Evolutionary conservation across 2,888 invertebrate species (phyloP), one percentile per base, ranked within the genome.

Genomic region (Camponotus fellah): DNA sequence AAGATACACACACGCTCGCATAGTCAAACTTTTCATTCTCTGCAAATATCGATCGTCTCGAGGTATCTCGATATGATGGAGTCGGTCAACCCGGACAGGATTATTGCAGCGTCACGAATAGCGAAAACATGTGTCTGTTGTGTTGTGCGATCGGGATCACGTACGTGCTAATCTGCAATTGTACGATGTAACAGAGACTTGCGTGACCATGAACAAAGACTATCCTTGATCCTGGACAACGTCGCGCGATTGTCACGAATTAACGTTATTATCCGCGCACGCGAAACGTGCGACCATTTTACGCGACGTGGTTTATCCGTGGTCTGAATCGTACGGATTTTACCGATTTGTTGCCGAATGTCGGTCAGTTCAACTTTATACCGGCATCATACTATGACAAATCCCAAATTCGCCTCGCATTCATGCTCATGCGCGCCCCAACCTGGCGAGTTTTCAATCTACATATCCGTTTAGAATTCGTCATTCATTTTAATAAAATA

Each of bases 181-280:
- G 46, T 3, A 0, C 62, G 12, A 66, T 77, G 75, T 82, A 79
- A 84, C 64, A 17, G 9, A 71, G 10, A 64, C 37, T 83, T 76
- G 76, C 80, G 77, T 74, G 83, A 80, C 68, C 66, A 32, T 34
- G 81, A 72, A 88, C 85, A 86, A 87, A 84, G 75, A 65, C 40
- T 53, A 49, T 34, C 60, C 83, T 77, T 82, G 82, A 89, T 87
- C 84, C 81, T 79, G 66, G 65, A 34, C 75, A 68, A 53, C 62
- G 56, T 75, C 72, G 26, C 65, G 46, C 64, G 88, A 86, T 86
- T 85, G 89, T 89, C 83, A 85, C 85, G 85, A 86, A 85, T 85
- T 80, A 80, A 37, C 69, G 83, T 37, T 84, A 72, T 89, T 85
- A 84, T 85, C 69, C 77, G 64, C 46, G 77, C 82, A 84, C 83